Evolutionary conservation across 2,113 vertebrate species (phyloP).

Genomic region (Brienomyrus longianalis): DNA sequence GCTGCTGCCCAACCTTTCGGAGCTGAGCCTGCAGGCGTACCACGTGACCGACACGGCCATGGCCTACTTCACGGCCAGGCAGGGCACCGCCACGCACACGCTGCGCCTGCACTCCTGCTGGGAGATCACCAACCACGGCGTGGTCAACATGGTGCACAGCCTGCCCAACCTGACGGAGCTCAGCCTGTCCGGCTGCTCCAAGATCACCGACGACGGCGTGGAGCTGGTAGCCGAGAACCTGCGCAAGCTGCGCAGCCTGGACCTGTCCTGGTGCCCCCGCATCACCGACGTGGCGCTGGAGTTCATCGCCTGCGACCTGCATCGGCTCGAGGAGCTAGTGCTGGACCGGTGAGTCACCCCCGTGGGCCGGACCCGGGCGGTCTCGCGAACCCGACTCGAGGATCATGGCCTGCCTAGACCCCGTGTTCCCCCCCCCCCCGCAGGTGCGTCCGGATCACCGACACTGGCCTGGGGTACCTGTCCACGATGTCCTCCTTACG

Average conservation of each 20-base stretch:
- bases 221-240: constrained; percentile 96
- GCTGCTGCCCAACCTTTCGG: constrained; percentile 90
- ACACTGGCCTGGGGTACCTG: constrained; percentile 91
- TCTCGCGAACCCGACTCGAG: not conserved
- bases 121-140: constrained; percentile 98
- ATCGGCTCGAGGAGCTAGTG: constrained; percentile 94
- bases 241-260: constrained; percentile 86
- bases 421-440: not conserved
- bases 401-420: not conserved
- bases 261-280: constrained; percentile 94
- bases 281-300: constrained; percentile 97
- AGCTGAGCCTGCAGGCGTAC: constrained; percentile 95
- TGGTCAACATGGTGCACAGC: constrained; percentile 99
- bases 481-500: constrained; percentile 95
- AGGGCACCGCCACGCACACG: constrained; percentile 95
- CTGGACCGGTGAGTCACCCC: constrained; percentile 73
- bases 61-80: constrained; percentile 97
- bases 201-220: constrained; percentile 93
- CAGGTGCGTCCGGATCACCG: constrained; percentile 93
- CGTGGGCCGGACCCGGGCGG: not conserved
- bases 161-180: constrained; percentile 91
- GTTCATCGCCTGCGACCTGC: constrained; percentile 94
- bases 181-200: constrained; percentile 96
- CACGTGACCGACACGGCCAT: constrained; percentile 96
- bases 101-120: constrained; percentile 96